Base-by-base conservation (phyloP, 2,797 vertebrate genomes). In the Sebastes nivosus region DNA sequence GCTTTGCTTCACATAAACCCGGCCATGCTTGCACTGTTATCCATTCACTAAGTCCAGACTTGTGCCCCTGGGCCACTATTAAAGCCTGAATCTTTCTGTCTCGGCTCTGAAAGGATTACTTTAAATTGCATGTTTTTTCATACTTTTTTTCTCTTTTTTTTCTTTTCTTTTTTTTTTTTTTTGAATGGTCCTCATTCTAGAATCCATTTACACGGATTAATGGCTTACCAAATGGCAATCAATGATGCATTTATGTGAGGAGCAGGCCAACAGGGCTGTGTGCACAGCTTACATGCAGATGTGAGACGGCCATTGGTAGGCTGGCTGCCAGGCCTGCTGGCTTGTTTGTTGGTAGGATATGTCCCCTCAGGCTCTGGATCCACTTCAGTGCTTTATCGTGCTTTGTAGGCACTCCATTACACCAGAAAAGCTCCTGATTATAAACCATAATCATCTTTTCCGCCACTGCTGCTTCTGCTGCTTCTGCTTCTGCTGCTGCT, bases 171-270 rank as follows among this genome's bases (percentile, higher is more conserved):
- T 64, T 54, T 67, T 54, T 67, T 86, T 90, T 94, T 94, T 94
- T 90, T 94, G 91, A 94, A 95, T 95, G 93, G 93, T 90, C 86
- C 84, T 92, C 93, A 87, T 94, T 94, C 93, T 93, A 89, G 91
- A 95, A 95, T 95, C 93, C 95, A 94, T 96, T 96, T 94, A 94
- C 94, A 90, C 89, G 94, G 95, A 95, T 96, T 95, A 96, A 95
- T 94, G 93, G 94, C 93, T 96, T 95, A 96, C 93, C 93, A 94
- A 96, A 95, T 93, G 90, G 91, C 93, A 94, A 95, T 96, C 94
- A 96, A 94, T 95, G 94, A 93, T 95, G 95, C 94, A 93, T 95
- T 95, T 94, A 94, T 93, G 92, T 92, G 92, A 92, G 87, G 83
- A 88, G 86, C 85, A 78, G 91, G 91, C 89, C 91, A 87, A 83